Evolutionary conservation across 2,797 vertebrate genomes (phyloP).

Genomic region (Sarcoramphus papa): DNA sequence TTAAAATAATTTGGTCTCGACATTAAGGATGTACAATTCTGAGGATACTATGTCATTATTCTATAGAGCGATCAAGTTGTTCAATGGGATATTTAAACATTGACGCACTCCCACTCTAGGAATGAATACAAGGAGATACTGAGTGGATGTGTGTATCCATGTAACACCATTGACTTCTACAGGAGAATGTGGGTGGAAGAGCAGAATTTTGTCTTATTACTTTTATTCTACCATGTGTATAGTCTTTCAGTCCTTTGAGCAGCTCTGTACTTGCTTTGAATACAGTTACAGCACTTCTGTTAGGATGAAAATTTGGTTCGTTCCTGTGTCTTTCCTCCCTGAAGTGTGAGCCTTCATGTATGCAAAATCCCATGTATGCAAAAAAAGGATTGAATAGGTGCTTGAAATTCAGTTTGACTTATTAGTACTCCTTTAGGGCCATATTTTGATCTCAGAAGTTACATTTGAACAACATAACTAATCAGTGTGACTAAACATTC

Average conservation of each 20-base stretch:
- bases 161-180: neutral
- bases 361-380: neutral
- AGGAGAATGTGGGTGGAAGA: neutral
- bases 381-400: neutral
- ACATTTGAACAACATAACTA: neutral
- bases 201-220: neutral
- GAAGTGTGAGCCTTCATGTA: neutral
- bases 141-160: neutral
- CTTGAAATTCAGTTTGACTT: neutral
- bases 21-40: neutral
- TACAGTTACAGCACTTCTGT: neutral
- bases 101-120: neutral
- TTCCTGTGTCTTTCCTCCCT: neutral
- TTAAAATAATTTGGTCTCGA: neutral
- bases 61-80: neutral
- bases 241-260: neutral
- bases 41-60: neutral
- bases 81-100: neutral
- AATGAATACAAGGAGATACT: neutral
- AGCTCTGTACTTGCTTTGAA: neutral
- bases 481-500: neutral
- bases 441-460: neutral
- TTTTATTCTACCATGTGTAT: neutral
- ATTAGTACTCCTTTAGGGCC: neutral
- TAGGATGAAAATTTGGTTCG: neutral